Evolutionary conservation across 2,113 vertebrate species (phyloP).

Genomic region (Neogale vison): DNA sequence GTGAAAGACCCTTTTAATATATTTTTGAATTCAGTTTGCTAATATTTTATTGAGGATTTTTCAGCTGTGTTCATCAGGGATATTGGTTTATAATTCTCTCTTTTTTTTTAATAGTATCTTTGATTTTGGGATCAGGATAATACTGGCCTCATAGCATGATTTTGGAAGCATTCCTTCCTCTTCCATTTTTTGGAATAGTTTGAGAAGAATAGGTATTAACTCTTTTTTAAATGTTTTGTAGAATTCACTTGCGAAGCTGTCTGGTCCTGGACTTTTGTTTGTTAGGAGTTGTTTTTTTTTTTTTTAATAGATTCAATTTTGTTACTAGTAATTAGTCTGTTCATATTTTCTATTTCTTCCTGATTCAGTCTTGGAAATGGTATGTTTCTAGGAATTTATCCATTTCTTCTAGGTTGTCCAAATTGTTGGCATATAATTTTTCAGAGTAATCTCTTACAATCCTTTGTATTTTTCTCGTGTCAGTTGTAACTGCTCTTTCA

Average conservation of each 20-base stretch:
- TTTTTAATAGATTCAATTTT: neutral
- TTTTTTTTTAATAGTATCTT: neutral
- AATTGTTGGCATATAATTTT: neutral
- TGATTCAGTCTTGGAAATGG: neutral
- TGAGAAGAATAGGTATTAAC: neutral
- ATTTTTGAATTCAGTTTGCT: neutral
- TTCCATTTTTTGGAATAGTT: neutral
- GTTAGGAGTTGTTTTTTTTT: neutral
- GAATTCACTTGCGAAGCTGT: neutral
- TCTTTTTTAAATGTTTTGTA: neutral
- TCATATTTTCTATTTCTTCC: neutral
- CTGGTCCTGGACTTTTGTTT: neutral
- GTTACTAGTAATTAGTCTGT: neutral
- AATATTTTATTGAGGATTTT: neutral
- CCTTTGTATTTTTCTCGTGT: neutral
- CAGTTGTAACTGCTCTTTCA: neutral
- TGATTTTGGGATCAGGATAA: neutral
- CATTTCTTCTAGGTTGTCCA: neutral
- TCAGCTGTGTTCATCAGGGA: neutral
- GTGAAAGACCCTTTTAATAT: neutral
- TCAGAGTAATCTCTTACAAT: neutral
- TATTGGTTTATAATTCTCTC: neutral
- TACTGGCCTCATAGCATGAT: neutral
- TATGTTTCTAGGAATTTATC: neutral
- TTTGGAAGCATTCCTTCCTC: neutral